These are phyloP conservation scores for Melieria omissa DNA, from an alignment of 2,888 invertebrate genomes.

Conservation along the genomic window DNA sequence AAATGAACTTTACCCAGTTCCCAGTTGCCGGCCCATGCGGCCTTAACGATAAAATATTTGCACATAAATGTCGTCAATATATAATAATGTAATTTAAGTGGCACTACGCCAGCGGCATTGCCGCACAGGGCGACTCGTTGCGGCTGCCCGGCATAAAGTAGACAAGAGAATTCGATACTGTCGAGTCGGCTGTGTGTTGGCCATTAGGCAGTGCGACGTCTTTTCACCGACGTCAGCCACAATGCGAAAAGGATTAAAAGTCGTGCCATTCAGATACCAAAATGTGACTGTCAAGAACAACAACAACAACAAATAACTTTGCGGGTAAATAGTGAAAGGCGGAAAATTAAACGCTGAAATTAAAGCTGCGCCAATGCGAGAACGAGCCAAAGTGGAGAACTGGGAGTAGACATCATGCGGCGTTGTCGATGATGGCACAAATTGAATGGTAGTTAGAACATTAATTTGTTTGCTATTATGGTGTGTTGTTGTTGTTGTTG, in stretches of 20 bases:
- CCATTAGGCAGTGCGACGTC: conserved; percentile 31
- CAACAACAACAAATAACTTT: not conserved
- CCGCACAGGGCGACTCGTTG: not conserved
- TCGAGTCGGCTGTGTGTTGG: conserved; percentile 35
- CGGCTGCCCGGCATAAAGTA: no score
- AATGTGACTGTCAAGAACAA: no score
- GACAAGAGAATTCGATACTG: no score
- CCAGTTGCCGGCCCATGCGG: not conserved
- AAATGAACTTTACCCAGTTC: not conserved
- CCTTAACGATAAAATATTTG: conserved; percentile 55
- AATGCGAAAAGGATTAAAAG: conserved; percentile 59
- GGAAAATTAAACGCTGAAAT: not conserved
- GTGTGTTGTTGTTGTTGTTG: no score
- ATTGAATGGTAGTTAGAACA: not conserved
- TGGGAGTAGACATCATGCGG: not conserved
- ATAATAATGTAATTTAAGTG: conserved; percentile 59
- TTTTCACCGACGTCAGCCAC: conserved; percentile 36
- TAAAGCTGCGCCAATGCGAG: not conserved
- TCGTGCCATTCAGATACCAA: conserved; percentile 49
- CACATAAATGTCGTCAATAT: conserved; percentile 59
- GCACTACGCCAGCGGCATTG: conserved; percentile 28
- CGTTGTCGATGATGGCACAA: conserved; percentile 10
- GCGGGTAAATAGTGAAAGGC: not conserved
- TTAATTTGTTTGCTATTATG: not conserved
- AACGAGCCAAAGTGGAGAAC: not conserved